Percentiles rank a stretch among this genome's conserved stretches.
Conservation (phyloP, 2,888 invertebrate species). For the Drosophila buzzatii region DNA sequence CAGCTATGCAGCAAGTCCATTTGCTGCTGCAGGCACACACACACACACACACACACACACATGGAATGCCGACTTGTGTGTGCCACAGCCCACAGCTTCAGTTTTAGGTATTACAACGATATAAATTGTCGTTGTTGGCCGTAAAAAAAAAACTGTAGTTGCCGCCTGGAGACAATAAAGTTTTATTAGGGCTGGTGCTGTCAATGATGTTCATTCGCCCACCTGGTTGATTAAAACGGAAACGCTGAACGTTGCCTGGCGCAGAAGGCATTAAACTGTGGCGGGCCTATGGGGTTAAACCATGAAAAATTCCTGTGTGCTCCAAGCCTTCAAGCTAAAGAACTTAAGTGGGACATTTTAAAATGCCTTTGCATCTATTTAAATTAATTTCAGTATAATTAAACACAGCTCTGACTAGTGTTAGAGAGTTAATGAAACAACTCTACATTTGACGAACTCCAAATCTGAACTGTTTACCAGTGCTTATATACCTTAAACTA, state of each 20-base stretch:
- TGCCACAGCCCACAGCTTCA: conserved; percentile 6
- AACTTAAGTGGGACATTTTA: background rate
- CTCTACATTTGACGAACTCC: no score
- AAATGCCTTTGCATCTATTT: background rate
- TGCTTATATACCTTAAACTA: no score
- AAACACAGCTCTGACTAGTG: background rate
- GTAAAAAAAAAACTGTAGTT: conserved; percentile 18
- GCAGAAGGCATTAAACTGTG: conserved; percentile 25
- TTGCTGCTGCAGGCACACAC: conserved; percentile 9
- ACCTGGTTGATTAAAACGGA: conserved; percentile 50
- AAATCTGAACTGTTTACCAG: no score
- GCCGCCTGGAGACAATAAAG: conserved; percentile 37
- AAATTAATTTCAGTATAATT: background rate
- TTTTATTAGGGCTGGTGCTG: conserved; percentile 51
- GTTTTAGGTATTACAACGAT: conserved; percentile 23
- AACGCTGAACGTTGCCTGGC: conserved; percentile 23
- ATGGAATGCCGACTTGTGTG: conserved; percentile 17
- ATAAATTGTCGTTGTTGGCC: conserved; percentile 36
- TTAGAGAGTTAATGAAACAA: no score
- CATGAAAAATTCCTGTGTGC: background rate
- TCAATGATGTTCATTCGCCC: conserved; percentile 34
- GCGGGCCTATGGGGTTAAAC: conserved; percentile 8
- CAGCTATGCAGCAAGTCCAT: conserved; percentile 1
- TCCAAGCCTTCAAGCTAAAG: background rate
- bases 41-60: conserved; percentile 14